A percentile compares a stretch with the other conserved stretches of the same genome.
These are phyloP conservation scores for Linepithema humile DNA, from an alignment of 1,140 invertebrate species.

Conservation along the genomic window DNA sequence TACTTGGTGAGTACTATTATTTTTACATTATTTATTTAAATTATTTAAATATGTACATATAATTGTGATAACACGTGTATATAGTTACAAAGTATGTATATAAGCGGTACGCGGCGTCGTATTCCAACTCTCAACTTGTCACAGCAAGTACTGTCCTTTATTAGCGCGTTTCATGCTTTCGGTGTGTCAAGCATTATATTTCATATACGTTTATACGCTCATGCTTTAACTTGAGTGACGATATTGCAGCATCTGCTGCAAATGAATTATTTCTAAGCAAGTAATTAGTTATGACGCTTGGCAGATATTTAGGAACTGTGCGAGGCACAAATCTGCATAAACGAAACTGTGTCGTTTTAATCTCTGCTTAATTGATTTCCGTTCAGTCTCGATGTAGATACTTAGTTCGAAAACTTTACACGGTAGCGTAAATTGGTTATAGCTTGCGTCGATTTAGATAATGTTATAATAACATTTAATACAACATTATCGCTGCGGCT, in stretches of 20 bases:
- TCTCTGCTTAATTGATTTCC: slow-evolving; percentile 12
- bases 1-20: too few relatives aligned
- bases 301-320: slow-evolving; percentile 57
- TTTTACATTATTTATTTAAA: too few relatives aligned
- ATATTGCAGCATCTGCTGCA: background rate
- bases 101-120: background rate
- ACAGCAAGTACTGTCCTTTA: background rate
- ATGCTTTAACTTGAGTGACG: background rate
- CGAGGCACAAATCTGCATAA: background rate
- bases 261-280: background rate
- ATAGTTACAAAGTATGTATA: too few relatives aligned
- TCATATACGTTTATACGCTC: background rate
- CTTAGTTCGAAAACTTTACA: slow-evolving; percentile 21
- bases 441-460: background rate
- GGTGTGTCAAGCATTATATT: background rate
- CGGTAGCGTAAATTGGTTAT: background rate
- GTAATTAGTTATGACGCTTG: background rate
- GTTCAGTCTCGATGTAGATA: background rate
- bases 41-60: too few relatives aligned
- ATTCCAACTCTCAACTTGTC: background rate
- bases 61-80: too few relatives aligned
- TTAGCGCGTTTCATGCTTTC: background rate
- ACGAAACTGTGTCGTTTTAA: slow-evolving; percentile 2
- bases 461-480: slow-evolving; percentile 83
- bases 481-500: slow-evolving; percentile 94